phyloP scores from a whole-genome alignment of 2,888 invertebrate genomes.

The Nomada flava region DNA sequence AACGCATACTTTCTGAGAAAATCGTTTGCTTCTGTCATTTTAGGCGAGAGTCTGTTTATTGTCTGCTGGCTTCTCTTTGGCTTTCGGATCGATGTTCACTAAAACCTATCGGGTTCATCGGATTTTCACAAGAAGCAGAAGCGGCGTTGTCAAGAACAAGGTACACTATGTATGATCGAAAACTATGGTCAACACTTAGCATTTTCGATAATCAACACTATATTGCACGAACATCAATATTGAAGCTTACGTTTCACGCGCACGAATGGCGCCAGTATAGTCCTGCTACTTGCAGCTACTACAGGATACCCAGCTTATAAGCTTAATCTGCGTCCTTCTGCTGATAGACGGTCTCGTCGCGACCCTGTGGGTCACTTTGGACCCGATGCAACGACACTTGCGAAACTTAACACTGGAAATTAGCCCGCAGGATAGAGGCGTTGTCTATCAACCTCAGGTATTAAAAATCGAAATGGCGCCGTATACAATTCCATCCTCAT shows the following conservation, averaged over 20 bases:
- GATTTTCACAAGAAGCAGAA: slow-evolving; percentile 93
- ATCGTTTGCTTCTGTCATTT: slow-evolving; percentile 59
- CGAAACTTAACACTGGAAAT: slow-evolving; percentile 93
- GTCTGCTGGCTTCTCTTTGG: slow-evolving; percentile 95
- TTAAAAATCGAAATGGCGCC: neutral
- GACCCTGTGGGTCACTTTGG: slow-evolving; percentile 92
- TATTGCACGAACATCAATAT: neutral
- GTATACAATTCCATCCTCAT: neutral
- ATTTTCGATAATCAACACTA: neutral
- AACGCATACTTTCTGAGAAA: neutral
- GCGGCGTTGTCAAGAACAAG: slow-evolving; percentile 94
- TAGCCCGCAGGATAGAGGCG: slow-evolving; percentile 90
- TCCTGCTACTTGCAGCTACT: slow-evolving; percentile 86
- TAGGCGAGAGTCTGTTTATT: slow-evolving; percentile 95
- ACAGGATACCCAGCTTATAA: slow-evolving; percentile 95
- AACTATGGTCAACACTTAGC: neutral
- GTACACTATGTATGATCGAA: slow-evolving; percentile 75
- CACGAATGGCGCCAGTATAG: neutral
- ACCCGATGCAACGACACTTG: slow-evolving; percentile 94
- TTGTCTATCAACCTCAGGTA: slow-evolving; percentile 94
- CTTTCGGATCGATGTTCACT: slow-evolving; percentile 97
- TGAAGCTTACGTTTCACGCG: neutral
- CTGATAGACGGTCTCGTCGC: slow-evolving; percentile 93
- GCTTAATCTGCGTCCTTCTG: slow-evolving; percentile 92
- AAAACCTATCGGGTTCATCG: slow-evolving; percentile 97